Evolutionary conservation across 2,113 vertebrate genomes (phyloP).

Genomic region (Myotis lucifugus): DNA sequence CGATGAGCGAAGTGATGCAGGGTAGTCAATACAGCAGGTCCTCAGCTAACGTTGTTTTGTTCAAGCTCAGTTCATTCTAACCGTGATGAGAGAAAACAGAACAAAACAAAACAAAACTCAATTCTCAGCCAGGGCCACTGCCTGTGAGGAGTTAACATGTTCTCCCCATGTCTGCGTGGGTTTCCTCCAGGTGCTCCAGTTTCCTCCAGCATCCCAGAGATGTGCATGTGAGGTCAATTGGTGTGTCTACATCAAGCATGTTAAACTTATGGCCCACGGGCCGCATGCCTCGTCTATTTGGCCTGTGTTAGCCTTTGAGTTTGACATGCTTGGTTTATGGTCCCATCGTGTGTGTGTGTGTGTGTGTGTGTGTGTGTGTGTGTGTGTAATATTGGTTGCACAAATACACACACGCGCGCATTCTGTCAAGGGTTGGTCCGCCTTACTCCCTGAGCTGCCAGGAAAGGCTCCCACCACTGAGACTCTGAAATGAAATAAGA

Average conservation of each 20-base stretch:
- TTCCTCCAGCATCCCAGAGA: background rate
- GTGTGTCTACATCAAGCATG: background rate
- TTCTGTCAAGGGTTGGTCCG: background rate
- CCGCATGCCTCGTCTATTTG: no score
- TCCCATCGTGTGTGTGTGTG: background rate
- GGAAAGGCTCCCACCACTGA: background rate
- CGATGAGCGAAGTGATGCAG: background rate
- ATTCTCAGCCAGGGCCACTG: background rate
- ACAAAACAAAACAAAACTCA: background rate
- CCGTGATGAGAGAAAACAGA: background rate
- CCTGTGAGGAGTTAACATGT: background rate
- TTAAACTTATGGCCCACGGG: no score
- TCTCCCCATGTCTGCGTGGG: background rate
- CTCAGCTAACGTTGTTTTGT: background rate
- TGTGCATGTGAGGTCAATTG: background rate
- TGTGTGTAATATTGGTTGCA: no score
- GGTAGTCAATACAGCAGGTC: background rate
- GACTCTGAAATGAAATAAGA: background rate
- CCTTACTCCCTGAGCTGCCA: background rate
- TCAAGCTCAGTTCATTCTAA: background rate
- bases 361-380: background rate
- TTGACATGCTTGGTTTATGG: background rate
- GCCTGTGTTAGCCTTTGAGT: no score
- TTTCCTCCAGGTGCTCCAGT: background rate
- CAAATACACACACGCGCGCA: no score